A percentile compares a stretch with the other conserved stretches of the same genome.
Conservation (phyloP, 2,888 invertebrate species). For the Mantis religiosa region DNA sequence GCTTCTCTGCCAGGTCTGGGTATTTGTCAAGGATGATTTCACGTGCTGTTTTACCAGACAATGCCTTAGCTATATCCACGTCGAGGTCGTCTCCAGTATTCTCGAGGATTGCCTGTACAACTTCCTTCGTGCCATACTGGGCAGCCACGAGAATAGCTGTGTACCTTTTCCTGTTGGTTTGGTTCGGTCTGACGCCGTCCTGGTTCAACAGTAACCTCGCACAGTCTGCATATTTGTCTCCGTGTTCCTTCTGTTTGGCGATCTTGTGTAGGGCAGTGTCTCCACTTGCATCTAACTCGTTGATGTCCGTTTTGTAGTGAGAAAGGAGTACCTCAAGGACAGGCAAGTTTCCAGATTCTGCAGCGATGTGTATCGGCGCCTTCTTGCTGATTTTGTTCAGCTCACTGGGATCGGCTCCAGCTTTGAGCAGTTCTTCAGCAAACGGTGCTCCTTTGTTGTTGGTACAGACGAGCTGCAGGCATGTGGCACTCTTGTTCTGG, state of each 20-base stretch:
- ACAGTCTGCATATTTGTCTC: neutral
- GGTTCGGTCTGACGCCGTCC: constrained; percentile 38
- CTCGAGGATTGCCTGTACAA: constrained; percentile 53
- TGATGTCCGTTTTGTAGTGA: constrained; percentile 46
- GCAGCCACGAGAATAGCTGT: constrained; percentile 47
- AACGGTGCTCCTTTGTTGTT: constrained; percentile 52
- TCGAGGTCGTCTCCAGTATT: constrained; percentile 50
- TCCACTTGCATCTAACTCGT: constrained; percentile 49
- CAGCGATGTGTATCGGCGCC: constrained; percentile 64
- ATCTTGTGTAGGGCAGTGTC: constrained; percentile 53
- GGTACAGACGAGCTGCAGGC: constrained; percentile 54
- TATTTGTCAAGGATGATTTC: constrained; percentile 53
- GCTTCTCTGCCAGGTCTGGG: constrained; percentile 40
- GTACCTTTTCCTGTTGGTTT: constrained; percentile 37
- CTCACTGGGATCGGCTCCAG: constrained; percentile 59
- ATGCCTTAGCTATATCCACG: constrained; percentile 47
- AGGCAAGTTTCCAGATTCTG: constrained; percentile 51
- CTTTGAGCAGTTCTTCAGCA: constrained; percentile 53
- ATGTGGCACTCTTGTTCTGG: constrained; percentile 56
- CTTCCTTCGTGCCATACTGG: constrained; percentile 51
- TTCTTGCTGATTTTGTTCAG: constrained; percentile 54
- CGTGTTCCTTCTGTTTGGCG: constrained; percentile 45
- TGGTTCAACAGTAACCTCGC: neutral
- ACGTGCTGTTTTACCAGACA: constrained; percentile 53
- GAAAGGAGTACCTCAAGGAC: constrained; percentile 48